Percentiles rank a stretch among this genome's conserved stretches.
Conservation (phyloP, 2,113 vertebrate genomes). For the Alectura lathami region DNA sequence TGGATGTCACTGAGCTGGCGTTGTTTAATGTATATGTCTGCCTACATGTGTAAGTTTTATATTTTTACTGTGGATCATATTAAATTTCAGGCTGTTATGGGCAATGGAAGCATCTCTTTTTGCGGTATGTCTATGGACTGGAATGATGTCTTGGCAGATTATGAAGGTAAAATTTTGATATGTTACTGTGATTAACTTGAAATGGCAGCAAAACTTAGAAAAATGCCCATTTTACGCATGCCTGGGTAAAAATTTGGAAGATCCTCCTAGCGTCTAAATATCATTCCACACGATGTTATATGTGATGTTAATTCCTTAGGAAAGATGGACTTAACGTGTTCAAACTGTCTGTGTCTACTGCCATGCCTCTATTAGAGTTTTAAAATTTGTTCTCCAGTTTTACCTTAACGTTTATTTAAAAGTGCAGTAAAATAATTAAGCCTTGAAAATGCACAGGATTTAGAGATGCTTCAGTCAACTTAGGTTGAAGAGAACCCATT, state of each 20-base stretch:
- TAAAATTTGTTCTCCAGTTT: background rate
- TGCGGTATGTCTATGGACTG: constrained; percentile 91
- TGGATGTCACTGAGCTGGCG: background rate
- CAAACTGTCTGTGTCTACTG: background rate
- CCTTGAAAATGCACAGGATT: background rate
- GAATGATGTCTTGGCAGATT: constrained; percentile 96
- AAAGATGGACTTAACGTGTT: background rate
- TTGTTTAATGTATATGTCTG: background rate
- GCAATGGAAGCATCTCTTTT: constrained; percentile 82
- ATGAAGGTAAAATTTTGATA: constrained; percentile 84
- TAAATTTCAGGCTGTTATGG: constrained; percentile 81
- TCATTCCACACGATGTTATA: background rate
- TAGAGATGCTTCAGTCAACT: background rate
- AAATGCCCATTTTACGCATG: background rate
- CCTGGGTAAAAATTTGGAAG: background rate
- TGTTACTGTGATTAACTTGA: background rate
- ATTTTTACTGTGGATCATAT: background rate
- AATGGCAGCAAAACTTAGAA: background rate
- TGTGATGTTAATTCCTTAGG: background rate
- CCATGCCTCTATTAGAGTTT: background rate
- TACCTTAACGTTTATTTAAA: background rate
- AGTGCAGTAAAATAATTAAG: background rate
- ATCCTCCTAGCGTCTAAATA: background rate
- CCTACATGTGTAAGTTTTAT: background rate
- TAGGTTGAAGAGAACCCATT: background rate